phyloP scores from a whole-genome alignment of 2,113 vertebrate genomes.

The Cacatua alba region DNA sequence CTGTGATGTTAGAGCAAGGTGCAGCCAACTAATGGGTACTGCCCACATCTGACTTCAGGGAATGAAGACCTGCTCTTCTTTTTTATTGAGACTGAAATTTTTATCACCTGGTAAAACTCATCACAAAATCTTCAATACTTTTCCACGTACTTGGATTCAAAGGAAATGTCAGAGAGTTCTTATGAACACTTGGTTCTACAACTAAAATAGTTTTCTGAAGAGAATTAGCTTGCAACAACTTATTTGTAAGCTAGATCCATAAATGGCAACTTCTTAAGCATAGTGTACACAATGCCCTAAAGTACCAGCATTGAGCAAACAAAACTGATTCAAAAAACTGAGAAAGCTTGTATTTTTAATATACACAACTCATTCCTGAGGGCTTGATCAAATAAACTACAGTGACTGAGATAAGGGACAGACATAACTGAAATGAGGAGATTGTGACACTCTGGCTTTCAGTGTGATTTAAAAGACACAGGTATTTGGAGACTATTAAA shows the following conservation, averaged over 20 bases:
- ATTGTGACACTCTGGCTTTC: neutral
- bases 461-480: neutral
- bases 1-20: neutral
- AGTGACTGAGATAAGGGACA: neutral
- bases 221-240: slow-evolving; percentile 10
- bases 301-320: neutral
- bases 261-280: neutral
- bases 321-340: neutral
- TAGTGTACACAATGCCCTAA: neutral
- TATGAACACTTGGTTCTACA: neutral
- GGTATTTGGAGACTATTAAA: neutral
- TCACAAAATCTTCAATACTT: neutral
- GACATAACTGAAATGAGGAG: neutral
- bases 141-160: neutral
- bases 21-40: neutral
- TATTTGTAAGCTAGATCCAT: slow-evolving; percentile 8
- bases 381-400: neutral
- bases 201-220: neutral
- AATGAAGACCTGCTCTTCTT: neutral
- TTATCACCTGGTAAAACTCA: neutral
- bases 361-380: neutral
- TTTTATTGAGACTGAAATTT: neutral
- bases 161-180: neutral
- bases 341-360: slow-evolving; percentile 1
- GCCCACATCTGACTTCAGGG: neutral